Conservation (phyloP, 2,797 vertebrate species). For the Etheostoma perlongum region DNA sequence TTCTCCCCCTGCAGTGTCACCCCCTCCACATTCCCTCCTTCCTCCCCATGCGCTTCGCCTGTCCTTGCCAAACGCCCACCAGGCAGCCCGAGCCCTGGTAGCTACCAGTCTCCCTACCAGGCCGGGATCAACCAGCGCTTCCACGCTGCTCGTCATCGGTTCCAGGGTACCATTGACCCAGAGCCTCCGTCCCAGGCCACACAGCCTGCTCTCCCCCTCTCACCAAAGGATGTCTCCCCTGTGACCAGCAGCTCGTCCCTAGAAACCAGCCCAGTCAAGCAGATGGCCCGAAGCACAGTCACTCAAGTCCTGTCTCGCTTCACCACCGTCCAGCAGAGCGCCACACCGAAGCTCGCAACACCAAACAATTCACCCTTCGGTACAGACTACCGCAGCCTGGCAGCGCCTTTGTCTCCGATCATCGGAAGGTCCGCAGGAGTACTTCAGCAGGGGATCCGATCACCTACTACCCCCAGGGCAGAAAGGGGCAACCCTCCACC, state of each 20-base stretch:
- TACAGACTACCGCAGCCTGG: constrained; percentile 88
- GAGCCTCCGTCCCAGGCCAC: constrained; percentile 86
- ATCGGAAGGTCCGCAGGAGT: constrained; percentile 85
- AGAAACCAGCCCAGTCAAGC: constrained; percentile 89
- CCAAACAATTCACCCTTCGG: constrained; percentile 90
- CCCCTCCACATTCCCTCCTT: constrained; percentile 82
- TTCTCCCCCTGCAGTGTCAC: constrained; percentile 81
- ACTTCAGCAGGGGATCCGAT: constrained; percentile 89
- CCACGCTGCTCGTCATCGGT: constrained; percentile 95
- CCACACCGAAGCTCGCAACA: constrained; percentile 82
- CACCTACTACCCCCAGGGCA: constrained; percentile 90
- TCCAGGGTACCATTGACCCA: constrained; percentile 90
- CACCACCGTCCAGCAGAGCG: constrained; percentile 86
- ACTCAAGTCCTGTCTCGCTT: constrained; percentile 96
- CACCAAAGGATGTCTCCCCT: constrained; percentile 65
- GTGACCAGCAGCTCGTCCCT: constrained; percentile 73
- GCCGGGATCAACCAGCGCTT: constrained; percentile 96
- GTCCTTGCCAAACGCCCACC: constrained; percentile 84
- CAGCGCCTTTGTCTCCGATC: constrained; percentile 85
- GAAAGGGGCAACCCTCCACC: constrained; percentile 95
- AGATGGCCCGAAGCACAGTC: constrained; percentile 93
- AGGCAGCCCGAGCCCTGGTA: constrained; percentile 76
- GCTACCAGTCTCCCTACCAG: constrained; percentile 95
- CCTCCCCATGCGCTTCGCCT: constrained; percentile 90
- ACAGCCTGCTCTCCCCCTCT: constrained; percentile 74